Base-by-base conservation (phyloP, 2,888 invertebrate genomes). In the Nebria salina region DNA sequence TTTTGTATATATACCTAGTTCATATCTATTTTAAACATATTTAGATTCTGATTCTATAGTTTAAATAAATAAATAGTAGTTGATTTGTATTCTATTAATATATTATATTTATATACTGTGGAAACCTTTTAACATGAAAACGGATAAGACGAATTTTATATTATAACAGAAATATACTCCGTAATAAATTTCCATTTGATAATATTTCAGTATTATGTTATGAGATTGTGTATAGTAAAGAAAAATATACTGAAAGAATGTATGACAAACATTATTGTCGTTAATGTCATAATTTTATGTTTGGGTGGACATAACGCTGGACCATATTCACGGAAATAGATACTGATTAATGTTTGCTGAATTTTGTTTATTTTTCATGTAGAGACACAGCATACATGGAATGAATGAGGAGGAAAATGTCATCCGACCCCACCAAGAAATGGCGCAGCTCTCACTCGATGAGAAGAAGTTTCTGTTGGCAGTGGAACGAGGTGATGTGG, bases 401-500 rank as follows among this genome's bases (percentile, higher is more conserved):
- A 96, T 96, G 96, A 96, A 95, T 92, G 96, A 96, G 89, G 96
- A 96, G 88, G 95, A 94, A 88, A 96, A 96, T 87, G 95, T 95
- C 86, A 94, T 96, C 87, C 92, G 96, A 84, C 96, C 96, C 84
- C 96, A 96, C 90, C 96, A 96, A 90, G 96, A 95, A 88, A 95
- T 95, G 92, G 94, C 93, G 77, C 94, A 94, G 89, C 91, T 95
- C 85, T 93, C 94, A 70, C 90, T 95, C 86, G 95, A 96, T 85
- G 98, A 98, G 91, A 98, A 97, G 91, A 97, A 97, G 91, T 98
- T 95, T 90, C 93, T 98, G 82, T 91, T 98, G 86, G 97, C 97
- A 8, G 97, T 98, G 85, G 98, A 98, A 90, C 92, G 98, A 43
- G 98, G 99, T 43, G 98, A 99, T 90, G 96, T 98, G 86, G 98